Evolutionary conservation across 2,888 invertebrate genomes (phyloP), one percentile per base, ranked within the genome.

Genomic region (Phalera bucephala): DNA sequence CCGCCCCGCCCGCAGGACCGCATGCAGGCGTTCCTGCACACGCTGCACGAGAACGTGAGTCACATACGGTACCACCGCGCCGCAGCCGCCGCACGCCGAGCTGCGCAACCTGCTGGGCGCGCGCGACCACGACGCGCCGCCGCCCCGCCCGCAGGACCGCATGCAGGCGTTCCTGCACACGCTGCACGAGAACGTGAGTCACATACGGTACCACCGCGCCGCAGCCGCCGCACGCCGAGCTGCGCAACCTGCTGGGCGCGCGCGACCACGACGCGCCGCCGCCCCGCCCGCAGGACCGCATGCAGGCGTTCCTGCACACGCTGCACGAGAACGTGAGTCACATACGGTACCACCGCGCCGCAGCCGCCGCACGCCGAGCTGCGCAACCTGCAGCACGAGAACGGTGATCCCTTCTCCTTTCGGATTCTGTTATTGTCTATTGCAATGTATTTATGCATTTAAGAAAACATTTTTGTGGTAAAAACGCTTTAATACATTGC

Each of bases 151-250:
- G 0, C 85, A 94, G 31, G 94, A 95, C 47, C 92, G 95, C 56
- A 96, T 97, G 96, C 97, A 97, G 71, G 91, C 93, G 42, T 97
- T 96, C 78, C 81, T 97, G 38, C 92, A 93, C 32, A 92, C 92
- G 31, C 89, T 96, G 31, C 95, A 96, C 65, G 97, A 97, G 48
- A 78, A 80, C 38, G 85, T 80, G n/a, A 64, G 69, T 57, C 1
- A 7, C 11, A 1, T 32, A 5, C 9, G 10, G n/a, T 10, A 25
- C 9, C 6, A 12, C 3, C 14, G 9, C 15, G 7, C 91, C 96
- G 47, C 91, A 91, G 11, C 93, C 96, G 73, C 81, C 94, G 36
- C 94, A 95, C 54, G 92, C 93, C 22, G 97, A 97, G 64, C 92
- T 94, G 42, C 92, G 94, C 44, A 93, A 93, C 78, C 84, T 96